Evolutionary conservation across 1,140 invertebrate genomes (phyloP).

Genomic region (Zaprionus gabonicus): DNA sequence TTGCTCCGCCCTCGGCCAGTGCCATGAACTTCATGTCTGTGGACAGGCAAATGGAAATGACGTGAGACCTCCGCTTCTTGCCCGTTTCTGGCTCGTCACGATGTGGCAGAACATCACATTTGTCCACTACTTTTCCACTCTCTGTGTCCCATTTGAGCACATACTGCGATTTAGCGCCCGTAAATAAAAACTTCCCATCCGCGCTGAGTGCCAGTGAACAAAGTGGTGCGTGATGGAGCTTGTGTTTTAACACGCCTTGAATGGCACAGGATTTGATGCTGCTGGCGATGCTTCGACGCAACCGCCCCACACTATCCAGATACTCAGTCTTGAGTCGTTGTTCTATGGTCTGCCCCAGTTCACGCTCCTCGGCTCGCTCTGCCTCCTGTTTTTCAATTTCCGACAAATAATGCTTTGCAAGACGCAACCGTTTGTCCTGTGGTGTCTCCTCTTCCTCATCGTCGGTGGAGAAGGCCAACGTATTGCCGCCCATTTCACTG

Average conservation of each 20-base stretch:
- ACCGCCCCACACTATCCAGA: constrained; percentile 92
- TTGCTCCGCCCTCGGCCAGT: constrained; percentile 90
- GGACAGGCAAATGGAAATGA: constrained; percentile 91
- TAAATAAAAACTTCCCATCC: constrained; percentile 91
- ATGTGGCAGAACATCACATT: constrained; percentile 83
- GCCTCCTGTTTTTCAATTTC: constrained; percentile 93
- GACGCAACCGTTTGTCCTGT: constrained; percentile 94
- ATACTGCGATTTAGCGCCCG: constrained; percentile 94
- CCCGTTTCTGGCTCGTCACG: constrained; percentile 85
- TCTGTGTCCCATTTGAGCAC: constrained; percentile 93
- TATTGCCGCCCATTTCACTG: constrained; percentile 85
- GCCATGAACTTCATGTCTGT: constrained; percentile 94
- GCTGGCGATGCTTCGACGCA: constrained; percentile 90
- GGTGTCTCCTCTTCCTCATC: constrained; percentile 91
- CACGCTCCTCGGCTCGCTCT: constrained; percentile 88
- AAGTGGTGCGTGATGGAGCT: constrained; percentile 91
- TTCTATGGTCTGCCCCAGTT: constrained; percentile 89
- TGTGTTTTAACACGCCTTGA: constrained; percentile 87
- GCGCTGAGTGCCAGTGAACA: constrained; percentile 92
- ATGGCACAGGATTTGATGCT: constrained; percentile 86
- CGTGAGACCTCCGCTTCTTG: constrained; percentile 85
- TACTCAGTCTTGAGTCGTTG: constrained; percentile 92
- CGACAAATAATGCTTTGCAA: constrained; percentile 95
- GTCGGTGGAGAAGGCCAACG: constrained; percentile 86
- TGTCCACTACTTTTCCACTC: constrained; percentile 72